Conservation (phyloP, 1,140 invertebrate species). For the Pemphigus obesinymphae region DNA sequence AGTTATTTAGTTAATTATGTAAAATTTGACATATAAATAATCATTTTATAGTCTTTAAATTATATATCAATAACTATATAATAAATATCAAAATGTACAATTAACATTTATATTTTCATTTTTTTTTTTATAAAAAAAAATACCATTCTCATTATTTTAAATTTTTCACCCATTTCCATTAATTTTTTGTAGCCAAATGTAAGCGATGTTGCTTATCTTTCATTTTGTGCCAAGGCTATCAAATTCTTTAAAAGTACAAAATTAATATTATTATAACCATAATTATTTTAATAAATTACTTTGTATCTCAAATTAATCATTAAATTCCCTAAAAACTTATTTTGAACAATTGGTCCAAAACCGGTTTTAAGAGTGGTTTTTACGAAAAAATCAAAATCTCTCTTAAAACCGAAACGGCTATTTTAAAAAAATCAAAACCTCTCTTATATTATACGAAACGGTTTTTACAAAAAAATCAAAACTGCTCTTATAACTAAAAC, state of each 20-base stretch:
- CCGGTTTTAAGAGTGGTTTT: too few species aligned
- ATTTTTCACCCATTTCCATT: constrained; percentile 26
- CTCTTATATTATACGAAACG: too few species aligned
- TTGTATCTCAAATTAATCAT: constrained; percentile 71
- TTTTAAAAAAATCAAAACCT: too few species aligned
- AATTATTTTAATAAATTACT: constrained; percentile 52
- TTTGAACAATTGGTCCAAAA: constrained; percentile 83
- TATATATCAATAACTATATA: neutral
- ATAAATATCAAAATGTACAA: neutral
- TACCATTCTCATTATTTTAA: constrained; percentile 28
- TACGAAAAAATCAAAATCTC: too few species aligned
- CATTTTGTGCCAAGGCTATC: neutral
- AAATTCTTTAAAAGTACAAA: constrained; percentile 27
- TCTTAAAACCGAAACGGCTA: too few species aligned
- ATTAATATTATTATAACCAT: neutral
- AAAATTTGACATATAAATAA: too few species aligned
- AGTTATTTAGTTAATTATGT: too few species aligned
- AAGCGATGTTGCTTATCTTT: constrained; percentile 34
- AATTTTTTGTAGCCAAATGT: constrained; percentile 26
- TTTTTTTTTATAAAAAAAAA: too few species aligned
- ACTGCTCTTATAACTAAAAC: too few species aligned
- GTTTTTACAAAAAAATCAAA: too few species aligned
- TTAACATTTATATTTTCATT: neutral
- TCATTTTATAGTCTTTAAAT: neutral
- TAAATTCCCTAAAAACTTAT: constrained; percentile 71